Evolutionary conservation across 2,888 invertebrate genomes (phyloP).

Genomic region (Ennomos fuscantarius): DNA sequence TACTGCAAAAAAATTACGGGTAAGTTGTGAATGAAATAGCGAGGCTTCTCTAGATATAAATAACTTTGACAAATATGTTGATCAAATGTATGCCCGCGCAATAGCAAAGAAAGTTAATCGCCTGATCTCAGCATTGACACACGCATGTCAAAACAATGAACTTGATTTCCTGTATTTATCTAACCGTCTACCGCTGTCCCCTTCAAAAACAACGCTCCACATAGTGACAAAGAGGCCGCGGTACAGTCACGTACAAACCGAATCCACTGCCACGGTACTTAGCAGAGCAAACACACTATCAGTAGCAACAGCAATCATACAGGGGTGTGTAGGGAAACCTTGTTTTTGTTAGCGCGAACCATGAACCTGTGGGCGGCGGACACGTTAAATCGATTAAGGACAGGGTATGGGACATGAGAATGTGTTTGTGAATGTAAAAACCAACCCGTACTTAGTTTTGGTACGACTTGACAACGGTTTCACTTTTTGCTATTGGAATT

Average conservation of each 20-base stretch:
- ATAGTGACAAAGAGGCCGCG: slow-evolving; percentile 73
- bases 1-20: too few species aligned
- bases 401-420: slow-evolving; percentile 51
- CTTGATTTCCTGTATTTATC: slow-evolving; percentile 37
- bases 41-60: too few species aligned
- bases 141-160: slow-evolving; percentile 26
- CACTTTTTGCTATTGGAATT: neutral
- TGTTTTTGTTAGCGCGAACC: slow-evolving; percentile 66
- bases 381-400: slow-evolving; percentile 76
- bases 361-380: slow-evolving; percentile 54
- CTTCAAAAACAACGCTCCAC: slow-evolving; percentile 56
- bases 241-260: slow-evolving; percentile 62
- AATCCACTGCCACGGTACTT: slow-evolving; percentile 68
- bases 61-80: too few species aligned
- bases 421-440: slow-evolving; percentile 10
- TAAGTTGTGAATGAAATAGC: too few species aligned
- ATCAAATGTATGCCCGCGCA: too few species aligned
- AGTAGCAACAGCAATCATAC: slow-evolving; percentile 68
- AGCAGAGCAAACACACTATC: slow-evolving; percentile 74
- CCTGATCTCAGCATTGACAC: slow-evolving; percentile 3
- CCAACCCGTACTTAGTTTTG: neutral
- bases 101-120: neutral
- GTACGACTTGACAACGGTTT: neutral
- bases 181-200: slow-evolving; percentile 32
- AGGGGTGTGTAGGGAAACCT: slow-evolving; percentile 51